phyloP scores from a whole-genome alignment of 2,113 vertebrate species.

The Australoheros scitulus region DNA sequence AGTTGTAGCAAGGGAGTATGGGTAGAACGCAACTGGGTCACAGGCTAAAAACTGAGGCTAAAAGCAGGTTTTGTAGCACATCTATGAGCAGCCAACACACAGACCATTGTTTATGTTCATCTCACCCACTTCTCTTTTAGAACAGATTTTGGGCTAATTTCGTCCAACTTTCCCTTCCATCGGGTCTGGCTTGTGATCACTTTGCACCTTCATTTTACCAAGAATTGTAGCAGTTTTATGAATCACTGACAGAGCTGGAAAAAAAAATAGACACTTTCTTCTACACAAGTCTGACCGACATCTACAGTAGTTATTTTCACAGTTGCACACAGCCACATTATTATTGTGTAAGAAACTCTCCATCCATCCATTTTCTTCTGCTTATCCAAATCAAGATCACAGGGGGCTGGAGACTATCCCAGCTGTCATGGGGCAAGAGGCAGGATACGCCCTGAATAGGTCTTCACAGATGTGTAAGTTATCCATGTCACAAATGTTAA shows the following conservation, averaged over 20 bases:
- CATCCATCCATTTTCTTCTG: too few species aligned
- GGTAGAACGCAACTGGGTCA: slow-evolving; percentile 22
- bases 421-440: too few species aligned
- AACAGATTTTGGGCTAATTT: neutral
- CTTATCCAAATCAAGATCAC: too few species aligned
- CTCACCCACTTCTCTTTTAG: neutral
- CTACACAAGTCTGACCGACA: neutral
- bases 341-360: neutral
- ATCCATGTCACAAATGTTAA: too few species aligned
- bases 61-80: neutral
- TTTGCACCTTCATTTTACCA: neutral
- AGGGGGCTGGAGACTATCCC: too few species aligned
- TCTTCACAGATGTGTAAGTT: too few species aligned
- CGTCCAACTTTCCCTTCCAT: neutral
- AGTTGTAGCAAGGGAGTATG: neutral
- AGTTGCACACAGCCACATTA: neutral
- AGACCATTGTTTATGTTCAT: neutral
- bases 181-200: neutral
- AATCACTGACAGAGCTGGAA: too few species aligned
- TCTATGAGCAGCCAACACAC: neutral
- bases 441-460: too few species aligned
- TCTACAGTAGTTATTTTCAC: neutral
- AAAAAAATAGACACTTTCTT: too few species aligned
- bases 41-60: slow-evolving; percentile 19
- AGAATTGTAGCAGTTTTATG: neutral